These are phyloP conservation scores for Liasis olivaceus DNA, from an alignment of 2,797 vertebrate genomes.

Conservation along the genomic window DNA sequence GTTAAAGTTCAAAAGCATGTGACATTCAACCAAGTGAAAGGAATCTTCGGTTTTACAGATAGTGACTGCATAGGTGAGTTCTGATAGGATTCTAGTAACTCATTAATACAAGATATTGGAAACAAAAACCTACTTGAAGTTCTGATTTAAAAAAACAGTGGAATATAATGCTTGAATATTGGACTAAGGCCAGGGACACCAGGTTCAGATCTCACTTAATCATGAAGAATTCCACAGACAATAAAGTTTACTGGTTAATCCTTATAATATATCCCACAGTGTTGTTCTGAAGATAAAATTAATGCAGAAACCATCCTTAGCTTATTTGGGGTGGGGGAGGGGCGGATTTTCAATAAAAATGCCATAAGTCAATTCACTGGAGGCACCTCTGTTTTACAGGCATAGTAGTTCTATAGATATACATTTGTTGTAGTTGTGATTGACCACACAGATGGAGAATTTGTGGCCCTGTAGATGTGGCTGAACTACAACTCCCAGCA, in stretches of 20 bases:
- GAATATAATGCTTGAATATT: neutral
- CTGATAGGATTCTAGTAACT: neutral
- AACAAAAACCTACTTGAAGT: conserved; percentile 2
- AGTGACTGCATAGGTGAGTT: conserved; percentile 95
- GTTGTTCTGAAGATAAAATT: neutral
- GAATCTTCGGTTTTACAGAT: conserved; percentile 97
- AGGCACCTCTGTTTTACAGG: conserved; percentile 1
- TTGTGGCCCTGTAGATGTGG: neutral
- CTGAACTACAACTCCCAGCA: neutral
- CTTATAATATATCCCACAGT: neutral
- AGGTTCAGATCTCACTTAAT: neutral
- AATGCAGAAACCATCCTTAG: neutral
- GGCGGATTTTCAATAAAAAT: neutral
- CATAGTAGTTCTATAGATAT: neutral
- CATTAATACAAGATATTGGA: neutral
- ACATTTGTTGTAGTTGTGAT: neutral
- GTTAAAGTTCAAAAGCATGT: conserved; percentile 96
- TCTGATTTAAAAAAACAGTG: neutral
- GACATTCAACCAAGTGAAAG: conserved; percentile 98
- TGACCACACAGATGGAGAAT: neutral
- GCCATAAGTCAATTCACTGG: neutral
- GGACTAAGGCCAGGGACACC: neutral
- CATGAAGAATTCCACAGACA: neutral
- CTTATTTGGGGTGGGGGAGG: no score
- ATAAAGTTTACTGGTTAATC: neutral